phyloP scores from a whole-genome alignment of 1,140 invertebrate species.

The Ceratosolen solmsi region DNA sequence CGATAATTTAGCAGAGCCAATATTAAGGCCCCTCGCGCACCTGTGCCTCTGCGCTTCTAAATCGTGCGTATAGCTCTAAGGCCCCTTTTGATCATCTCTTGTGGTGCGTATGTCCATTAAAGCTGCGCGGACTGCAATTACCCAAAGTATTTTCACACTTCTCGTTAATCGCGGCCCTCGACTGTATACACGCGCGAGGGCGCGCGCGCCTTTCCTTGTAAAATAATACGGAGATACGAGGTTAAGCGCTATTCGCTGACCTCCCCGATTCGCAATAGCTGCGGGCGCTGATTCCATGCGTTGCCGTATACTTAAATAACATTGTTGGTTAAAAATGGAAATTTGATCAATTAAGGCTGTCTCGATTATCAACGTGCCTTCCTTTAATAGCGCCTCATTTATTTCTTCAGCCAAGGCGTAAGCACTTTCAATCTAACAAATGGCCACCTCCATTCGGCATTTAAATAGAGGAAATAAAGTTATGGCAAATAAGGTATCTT shows the following conservation, averaged over 20 bases:
- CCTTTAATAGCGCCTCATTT: not conserved
- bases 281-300: not conserved
- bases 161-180: constrained; percentile 34
- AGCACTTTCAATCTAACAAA: not conserved
- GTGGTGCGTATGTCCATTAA: constrained; percentile 26
- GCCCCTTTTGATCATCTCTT: constrained; percentile 18
- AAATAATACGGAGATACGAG: constrained; percentile 24
- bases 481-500: not conserved
- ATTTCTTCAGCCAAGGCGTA: not conserved
- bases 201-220: constrained; percentile 3
- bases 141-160: constrained; percentile 49
- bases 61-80: not conserved
- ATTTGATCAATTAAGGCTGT: not conserved
- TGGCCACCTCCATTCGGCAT: not conserved
- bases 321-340: constrained; percentile 24
- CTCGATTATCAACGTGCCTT: not conserved
- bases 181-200: constrained; percentile 15
- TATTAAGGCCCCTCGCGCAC: constrained; percentile 47
- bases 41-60: not conserved
- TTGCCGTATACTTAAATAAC: constrained; percentile 1
- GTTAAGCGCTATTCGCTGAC: constrained; percentile 22
- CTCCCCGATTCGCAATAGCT: not conserved
- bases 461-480: not conserved
- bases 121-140: constrained; percentile 36
- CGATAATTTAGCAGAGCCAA: constrained; percentile 62